Base-by-base conservation (phyloP, 1,140 invertebrate species). In the Theocolax elegans region DNA sequence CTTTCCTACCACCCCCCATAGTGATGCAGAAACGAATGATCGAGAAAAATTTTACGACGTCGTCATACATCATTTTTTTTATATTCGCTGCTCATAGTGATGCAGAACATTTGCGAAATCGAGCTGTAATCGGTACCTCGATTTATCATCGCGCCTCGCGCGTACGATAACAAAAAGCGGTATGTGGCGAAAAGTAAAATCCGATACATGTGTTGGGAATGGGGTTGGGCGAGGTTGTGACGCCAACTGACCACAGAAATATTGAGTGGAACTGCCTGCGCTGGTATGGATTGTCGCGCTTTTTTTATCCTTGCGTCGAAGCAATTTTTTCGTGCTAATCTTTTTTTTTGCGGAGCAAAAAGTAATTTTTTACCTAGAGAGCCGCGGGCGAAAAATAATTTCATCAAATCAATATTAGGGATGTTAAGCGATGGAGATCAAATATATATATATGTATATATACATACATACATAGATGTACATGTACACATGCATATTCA, bases 121-220 rank as follows among this genome's bases (percentile, higher is more conserved):
- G 51, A 29, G 35, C 49, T 15, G 51, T 58, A 59, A 67, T 67
- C 65, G 65, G 27, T 15, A 3, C 19, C 56, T 27, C 66, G 40
- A 68, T 68, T 68, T 53, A 68, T 68, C 66, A 68, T 68, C 56
- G 31, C 2, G n/a, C 35, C 19, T 46, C 44, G 29, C 42, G 17
- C 58, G 35, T 4, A n/a, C 23, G 51, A 69, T 69, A 69, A 48
- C 53, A 49, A 48, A 60, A 69, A 49, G 21, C 42, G 12, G 38
- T 29, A 51, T 17, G 49, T 12, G 59, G 49, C 23, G 38, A 54
- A 70, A 62, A 63, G 25, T 62, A 62, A 62, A 63, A 51, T 53
- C n/a, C 58, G 67, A 70, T 63, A 46, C 9, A 54, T 25, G 67
- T 35, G 53, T 29, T 21, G 1, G 3, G 35, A 8, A 35, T 6